Evolutionary conservation across 2,113 vertebrate species (phyloP).

Genomic region (Pteruthius melanotis): DNA sequence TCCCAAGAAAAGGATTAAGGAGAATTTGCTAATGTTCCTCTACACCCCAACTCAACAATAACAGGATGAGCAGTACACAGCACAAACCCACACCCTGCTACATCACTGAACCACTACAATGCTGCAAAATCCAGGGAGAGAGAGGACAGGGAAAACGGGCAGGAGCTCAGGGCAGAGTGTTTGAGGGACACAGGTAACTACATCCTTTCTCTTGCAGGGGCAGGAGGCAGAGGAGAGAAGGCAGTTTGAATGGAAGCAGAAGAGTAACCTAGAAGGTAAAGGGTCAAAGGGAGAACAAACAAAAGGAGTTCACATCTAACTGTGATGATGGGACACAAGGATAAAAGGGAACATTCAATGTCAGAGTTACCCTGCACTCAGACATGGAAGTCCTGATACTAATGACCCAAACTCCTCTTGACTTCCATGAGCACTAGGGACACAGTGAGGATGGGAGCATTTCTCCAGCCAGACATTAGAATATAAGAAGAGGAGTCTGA

Average conservation of each 20-base stretch:
- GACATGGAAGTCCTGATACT: not conserved
- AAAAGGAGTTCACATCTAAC: not conserved
- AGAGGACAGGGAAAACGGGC: not conserved
- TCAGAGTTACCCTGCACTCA: not conserved
- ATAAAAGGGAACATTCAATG: not conserved
- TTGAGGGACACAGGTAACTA: not conserved
- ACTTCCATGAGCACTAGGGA: not conserved
- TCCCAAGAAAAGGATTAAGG: not conserved
- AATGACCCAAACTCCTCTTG: not conserved
- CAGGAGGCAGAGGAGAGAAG: not conserved
- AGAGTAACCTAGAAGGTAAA: not conserved
- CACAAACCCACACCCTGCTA: not conserved
- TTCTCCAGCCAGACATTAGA: not conserved
- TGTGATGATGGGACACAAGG: not conserved
- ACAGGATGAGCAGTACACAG: not conserved
- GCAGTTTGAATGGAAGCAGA: not conserved
- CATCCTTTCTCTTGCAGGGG: not conserved
- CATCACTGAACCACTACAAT: not conserved
- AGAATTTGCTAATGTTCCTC: not conserved
- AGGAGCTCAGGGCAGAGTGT: not conserved
- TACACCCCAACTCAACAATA: not conserved
- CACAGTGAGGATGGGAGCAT: not conserved
- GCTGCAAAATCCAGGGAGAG: not conserved
- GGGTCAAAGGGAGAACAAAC: not conserved
- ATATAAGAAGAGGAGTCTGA: slow-evolving; percentile 52